These are phyloP conservation scores for Aricia artaxerxes DNA, from an alignment of 2,888 invertebrate species.

Conservation along the genomic window DNA sequence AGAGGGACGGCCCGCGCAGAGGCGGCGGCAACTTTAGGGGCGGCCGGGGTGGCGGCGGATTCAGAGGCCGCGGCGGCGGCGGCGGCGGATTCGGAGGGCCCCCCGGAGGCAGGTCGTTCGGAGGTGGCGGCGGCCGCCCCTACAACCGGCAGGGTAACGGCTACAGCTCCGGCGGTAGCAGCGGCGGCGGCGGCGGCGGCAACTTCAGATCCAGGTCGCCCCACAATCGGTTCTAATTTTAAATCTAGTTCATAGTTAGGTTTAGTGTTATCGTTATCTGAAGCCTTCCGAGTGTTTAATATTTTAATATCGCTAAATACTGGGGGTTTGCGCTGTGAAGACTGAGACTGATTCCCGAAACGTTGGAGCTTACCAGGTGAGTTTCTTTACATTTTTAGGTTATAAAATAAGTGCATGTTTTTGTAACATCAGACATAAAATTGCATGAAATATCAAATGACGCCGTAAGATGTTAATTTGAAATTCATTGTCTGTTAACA, in stretches of 20 bases:
- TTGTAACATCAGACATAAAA: too few species aligned
- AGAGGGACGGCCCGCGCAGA: constrained; percentile 86
- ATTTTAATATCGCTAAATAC: constrained; percentile 70
- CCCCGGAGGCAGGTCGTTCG: constrained; percentile 57
- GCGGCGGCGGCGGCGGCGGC: constrained; percentile 70
- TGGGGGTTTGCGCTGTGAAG: constrained; percentile 75
- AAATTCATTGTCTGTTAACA: background rate
- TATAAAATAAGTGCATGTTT: constrained; percentile 13
- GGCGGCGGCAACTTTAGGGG: constrained; percentile 82
- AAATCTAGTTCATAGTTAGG: constrained; percentile 74
- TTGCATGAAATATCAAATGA: background rate
- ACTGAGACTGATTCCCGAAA: constrained; percentile 55
- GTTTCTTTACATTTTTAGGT: constrained; percentile 37
- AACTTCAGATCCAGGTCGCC: constrained; percentile 79
- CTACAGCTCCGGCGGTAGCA: constrained; percentile 66
- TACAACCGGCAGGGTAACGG: constrained; percentile 75
- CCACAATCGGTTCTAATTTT: constrained; percentile 71
- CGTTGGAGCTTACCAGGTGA: constrained; percentile 70
- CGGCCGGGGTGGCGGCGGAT: constrained; percentile 79
- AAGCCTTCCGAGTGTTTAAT: constrained; percentile 78
- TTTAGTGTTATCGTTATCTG: constrained; percentile 80
- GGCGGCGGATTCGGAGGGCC: constrained; percentile 63
- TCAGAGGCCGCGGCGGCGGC: constrained; percentile 74
- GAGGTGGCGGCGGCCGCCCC: constrained; percentile 49
- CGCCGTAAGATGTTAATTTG: background rate